Evolutionary conservation across 2,113 vertebrate genomes (phyloP).

Genomic region (Myrmecobius fasciatus): DNA sequence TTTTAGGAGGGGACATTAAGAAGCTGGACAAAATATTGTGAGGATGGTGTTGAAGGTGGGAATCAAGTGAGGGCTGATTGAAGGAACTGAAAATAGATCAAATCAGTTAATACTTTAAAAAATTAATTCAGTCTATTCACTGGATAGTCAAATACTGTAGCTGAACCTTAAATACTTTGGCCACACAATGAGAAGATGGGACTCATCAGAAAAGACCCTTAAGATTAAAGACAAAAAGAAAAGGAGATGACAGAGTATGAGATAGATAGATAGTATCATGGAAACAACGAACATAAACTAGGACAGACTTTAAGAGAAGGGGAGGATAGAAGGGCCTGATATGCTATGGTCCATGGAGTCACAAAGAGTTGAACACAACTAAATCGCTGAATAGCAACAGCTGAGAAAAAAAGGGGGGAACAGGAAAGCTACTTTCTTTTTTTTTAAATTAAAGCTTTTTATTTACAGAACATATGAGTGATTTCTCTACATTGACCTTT

Average conservation of each 20-base stretch:
- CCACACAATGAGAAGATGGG: not conserved
- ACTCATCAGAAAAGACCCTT: not conserved
- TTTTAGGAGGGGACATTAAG: not conserved
- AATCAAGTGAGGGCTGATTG: not conserved
- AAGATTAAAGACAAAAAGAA: not conserved
- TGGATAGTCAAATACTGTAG: not conserved
- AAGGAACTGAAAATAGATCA: not conserved
- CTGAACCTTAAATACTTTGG: not conserved
- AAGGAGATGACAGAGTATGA: not conserved
- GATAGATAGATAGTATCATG: not conserved
- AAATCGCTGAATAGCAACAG: not conserved
- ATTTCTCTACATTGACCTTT: too few species aligned
- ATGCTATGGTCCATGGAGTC: not conserved
- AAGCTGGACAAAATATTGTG: not conserved
- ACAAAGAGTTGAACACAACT: not conserved
- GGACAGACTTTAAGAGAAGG: not conserved
- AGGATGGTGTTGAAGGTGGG: not conserved
- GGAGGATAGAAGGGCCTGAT: not conserved
- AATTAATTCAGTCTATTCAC: not conserved
- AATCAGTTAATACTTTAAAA: not conserved
- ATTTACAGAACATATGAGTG: too few species aligned
- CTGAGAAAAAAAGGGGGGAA: not conserved
- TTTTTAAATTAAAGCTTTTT: too few species aligned
- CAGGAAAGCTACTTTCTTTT: not conserved
- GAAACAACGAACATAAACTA: not conserved